Evolutionary conservation across 2,113 vertebrate genomes (phyloP), one percentile per base, ranked within the genome.

Genomic region (Rhadina sibilatrix): DNA sequence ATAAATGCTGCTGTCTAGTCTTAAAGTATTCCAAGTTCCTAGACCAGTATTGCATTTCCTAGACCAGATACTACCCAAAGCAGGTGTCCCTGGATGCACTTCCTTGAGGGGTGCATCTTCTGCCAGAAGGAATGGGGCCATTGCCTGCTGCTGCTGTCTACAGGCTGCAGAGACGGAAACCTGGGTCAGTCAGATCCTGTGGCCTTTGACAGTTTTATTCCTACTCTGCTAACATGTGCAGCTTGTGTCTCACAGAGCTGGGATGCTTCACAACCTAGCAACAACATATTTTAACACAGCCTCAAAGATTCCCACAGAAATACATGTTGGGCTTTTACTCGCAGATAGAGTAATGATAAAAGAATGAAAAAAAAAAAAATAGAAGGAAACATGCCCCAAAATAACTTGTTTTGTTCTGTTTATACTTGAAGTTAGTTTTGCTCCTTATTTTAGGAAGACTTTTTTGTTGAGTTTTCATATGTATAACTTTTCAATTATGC

Each of bases 211-310:
- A 42, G 9, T 38, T 70, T 74, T 59, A 65, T 27, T 83, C 68
- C 50, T n/a, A 4, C 37, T 35, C 50, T 42, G 28, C 30, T 83
- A 65, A 65, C 0, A 0, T 4, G 7, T 37, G 60, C 2, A 4
- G 13, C 66, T 57, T 28, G 31, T 38, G 33, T 79, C 3, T 11
- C 49, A 2, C 2, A 6, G 33, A 80, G 35, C 35, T 87, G 87
- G 60, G 91, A 63, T 75, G 33, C 77, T 78, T 93, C 88, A 71
- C 60, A 95, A 18, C 31, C 59, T 83, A 57, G 79, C 31, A 88
- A 35, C 4, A 0, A 57, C 30, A 78, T 35, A 14, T 69, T 82
- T 77, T 77, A 86, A 66, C 52, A 78, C 16, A 84, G 20, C 15
- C 47, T 57, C 30, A 54, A 68, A 50, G 74, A 33, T 33, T 71